These are phyloP conservation scores for Gymnoscelis rufifasciata DNA, from an alignment of 2,888 invertebrate genomes.

Conservation along the genomic window DNA sequence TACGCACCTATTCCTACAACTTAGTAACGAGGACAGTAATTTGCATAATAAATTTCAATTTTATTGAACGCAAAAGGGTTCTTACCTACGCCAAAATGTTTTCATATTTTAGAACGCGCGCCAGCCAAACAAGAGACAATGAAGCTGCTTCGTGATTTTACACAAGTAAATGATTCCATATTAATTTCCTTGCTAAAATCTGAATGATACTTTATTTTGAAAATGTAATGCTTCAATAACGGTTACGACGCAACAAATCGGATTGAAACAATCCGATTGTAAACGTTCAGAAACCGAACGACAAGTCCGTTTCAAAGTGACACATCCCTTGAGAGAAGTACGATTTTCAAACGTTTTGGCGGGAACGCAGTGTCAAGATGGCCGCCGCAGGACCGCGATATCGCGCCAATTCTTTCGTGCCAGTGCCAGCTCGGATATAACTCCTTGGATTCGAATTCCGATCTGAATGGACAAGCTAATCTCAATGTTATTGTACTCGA, in stretches of 20 bases:
- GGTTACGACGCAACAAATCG: constrained; percentile 28
- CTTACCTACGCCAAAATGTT: constrained; percentile 22
- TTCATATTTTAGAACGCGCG: constrained; percentile 22
- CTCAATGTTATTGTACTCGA: constrained; percentile 56
- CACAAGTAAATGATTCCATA: neutral
- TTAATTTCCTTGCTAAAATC: neutral
- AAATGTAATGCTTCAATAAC: constrained; percentile 23
- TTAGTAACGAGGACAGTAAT: constrained; percentile 30
- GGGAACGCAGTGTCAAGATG: constrained; percentile 34
- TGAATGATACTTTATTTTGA: neutral
- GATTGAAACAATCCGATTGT: constrained; percentile 47
- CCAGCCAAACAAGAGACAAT: constrained; percentile 9
- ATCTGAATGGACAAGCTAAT: constrained; percentile 67
- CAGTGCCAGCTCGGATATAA: constrained; percentile 52
- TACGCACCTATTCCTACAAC: constrained; percentile 20
- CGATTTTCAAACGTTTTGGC: constrained; percentile 31
- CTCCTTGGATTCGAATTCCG: constrained; percentile 53
- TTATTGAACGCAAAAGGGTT: constrained; percentile 30
- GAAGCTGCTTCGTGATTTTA: constrained; percentile 1
- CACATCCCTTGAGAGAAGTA: constrained; percentile 51
- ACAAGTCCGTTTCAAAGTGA: constrained; percentile 30
- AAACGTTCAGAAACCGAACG: constrained; percentile 68
- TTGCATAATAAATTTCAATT: constrained; percentile 32
- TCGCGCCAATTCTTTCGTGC: constrained; percentile 70
- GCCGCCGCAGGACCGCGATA: constrained; percentile 54